Base-by-base conservation (phyloP, 1,140 invertebrate species). In the Galleria mellonella region DNA sequence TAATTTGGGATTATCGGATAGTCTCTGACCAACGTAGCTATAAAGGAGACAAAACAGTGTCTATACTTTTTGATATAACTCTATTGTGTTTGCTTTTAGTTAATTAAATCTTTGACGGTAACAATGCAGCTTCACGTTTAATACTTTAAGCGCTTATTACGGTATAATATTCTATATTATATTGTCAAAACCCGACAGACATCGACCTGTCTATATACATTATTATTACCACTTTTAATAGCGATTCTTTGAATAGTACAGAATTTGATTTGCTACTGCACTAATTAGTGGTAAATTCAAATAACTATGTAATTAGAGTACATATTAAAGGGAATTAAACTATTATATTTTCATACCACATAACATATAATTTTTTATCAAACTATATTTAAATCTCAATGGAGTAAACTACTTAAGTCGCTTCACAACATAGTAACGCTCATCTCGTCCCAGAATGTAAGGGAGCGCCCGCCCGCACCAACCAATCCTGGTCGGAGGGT, bases 91-190 rank as follows among this genome's bases (percentile, higher is more conserved):
- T 63, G 57, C 53, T 50, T 32, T 47, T 31, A 68, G 55, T 72
- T 73, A 72, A 76, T 76, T 73, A 76, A 76, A 62, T 72, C 48
- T 46, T 70, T 66, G 70, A 70, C 62, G 59, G 49, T 62, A 47
- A 45, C 67, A 51, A 55, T 53, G 53, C 57, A 67, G 64, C 59
- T 52, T 41, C 39, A 17, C 49, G 62, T 56, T 64, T 72, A 62
- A 70, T 74, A 61, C 56, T 70, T 67, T 71, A 70, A 73, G 65
- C 65, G 53, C 45, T 66, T 69, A 56, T 62, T 68, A 66, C 58
- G 55, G 6, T 23, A 23, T 23, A 23, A 23, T 23, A 23, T 23
- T 23, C 2, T 23, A 23, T 23, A 23, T 23, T 6, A 6, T 23
- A 23, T n/a, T n/a, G n/a, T n/a, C n/a, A n/a, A n/a, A n/a, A n/a